phyloP scores from a whole-genome alignment of 2,888 invertebrate genomes.

The Melitaea athalia region DNA sequence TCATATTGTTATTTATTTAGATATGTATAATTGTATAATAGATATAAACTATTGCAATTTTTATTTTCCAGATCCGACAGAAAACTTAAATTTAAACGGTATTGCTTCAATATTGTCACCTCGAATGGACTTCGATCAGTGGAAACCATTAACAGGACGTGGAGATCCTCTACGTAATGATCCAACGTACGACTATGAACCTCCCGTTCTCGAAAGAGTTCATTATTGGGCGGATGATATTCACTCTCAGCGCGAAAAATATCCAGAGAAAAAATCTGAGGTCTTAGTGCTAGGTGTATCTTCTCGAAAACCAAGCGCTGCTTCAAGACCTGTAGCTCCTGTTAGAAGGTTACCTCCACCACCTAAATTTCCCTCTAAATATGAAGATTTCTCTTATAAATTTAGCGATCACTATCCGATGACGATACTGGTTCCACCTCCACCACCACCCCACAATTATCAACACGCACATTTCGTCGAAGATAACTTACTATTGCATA shows the following conservation, averaged over 20 bases:
- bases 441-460: conserved; percentile 78
- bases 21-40: neutral
- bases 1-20: neutral
- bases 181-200: conserved; percentile 92
- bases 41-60: neutral
- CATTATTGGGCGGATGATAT: conserved; percentile 90
- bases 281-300: conserved; percentile 87
- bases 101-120: conserved; percentile 84
- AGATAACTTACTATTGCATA: conserved; percentile 50
- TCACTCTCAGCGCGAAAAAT: conserved; percentile 79
- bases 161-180: conserved; percentile 92
- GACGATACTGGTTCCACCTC: conserved; percentile 87
- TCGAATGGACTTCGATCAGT: conserved; percentile 91
- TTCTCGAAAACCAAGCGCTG: conserved; percentile 85
- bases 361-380: conserved; percentile 57
- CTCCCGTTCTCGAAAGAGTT: conserved; percentile 89
- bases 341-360: conserved; percentile 53
- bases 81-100: conserved; percentile 51
- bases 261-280: conserved; percentile 85
- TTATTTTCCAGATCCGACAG: conserved; percentile 60
- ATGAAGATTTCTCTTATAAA: conserved; percentile 80
- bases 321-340: conserved; percentile 65
- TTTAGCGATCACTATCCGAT: conserved; percentile 82
- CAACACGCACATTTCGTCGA: conserved; percentile 63
- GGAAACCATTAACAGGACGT: conserved; percentile 89